A percentile compares a stretch with the other conserved stretches of the same genome.
phyloP scores from a whole-genome alignment of 2,797 vertebrate species.

The Thunnus albacares region DNA sequence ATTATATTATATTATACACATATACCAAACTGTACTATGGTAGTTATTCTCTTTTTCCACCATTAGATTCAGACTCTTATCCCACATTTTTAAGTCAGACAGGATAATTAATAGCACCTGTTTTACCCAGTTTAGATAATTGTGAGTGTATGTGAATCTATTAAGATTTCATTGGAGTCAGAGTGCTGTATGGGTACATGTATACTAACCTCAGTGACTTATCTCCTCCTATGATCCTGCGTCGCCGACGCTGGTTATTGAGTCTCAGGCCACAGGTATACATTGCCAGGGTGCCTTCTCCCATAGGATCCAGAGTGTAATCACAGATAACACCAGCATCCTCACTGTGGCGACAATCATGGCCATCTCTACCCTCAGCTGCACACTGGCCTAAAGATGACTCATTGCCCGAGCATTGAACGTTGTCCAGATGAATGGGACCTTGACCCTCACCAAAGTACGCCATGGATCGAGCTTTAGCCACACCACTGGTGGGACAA shows the following conservation, averaged over 20 bases:
- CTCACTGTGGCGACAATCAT: constrained; percentile 89
- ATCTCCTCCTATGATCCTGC: constrained; percentile 91
- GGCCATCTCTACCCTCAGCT: constrained; percentile 72
- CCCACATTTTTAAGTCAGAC: background rate
- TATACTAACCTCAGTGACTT: constrained; percentile 88
- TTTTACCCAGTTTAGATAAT: background rate
- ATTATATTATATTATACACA: background rate
- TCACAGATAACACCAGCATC: constrained; percentile 92
- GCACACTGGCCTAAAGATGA: constrained; percentile 83
- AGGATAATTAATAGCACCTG: background rate
- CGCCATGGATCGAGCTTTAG: constrained; percentile 90
- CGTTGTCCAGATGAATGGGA: constrained; percentile 88
- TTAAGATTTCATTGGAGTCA: no score
- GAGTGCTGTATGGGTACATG: background rate
- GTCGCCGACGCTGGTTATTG: constrained; percentile 83
- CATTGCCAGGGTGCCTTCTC: constrained; percentile 52
- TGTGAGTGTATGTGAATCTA: background rate
- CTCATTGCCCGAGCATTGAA: constrained; percentile 88
- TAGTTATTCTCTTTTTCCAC: no score
- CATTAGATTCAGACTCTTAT: no score
- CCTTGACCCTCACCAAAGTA: constrained; percentile 90
- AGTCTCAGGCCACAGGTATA: constrained; percentile 78
- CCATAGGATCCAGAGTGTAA: constrained; percentile 82
- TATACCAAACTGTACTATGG: no score
- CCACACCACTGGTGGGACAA: constrained; percentile 83